Conservation (phyloP, 2,888 invertebrate species). For the Alloscopus bannaensis region DNA sequence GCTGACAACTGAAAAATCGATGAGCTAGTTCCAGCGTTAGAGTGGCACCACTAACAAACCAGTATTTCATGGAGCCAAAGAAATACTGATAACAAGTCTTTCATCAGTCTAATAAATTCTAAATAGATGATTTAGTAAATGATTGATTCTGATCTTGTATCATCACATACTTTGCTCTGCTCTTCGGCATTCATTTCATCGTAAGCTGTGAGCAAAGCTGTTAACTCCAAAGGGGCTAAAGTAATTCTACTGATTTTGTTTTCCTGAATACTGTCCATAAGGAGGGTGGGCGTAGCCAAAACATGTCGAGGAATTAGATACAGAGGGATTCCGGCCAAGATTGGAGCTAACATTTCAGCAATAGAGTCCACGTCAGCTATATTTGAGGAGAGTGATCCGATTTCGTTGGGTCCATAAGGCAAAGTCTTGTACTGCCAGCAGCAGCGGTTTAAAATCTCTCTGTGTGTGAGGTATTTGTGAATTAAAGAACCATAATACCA, state of each 20-base stretch:
- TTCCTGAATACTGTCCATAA: conserved; percentile 22
- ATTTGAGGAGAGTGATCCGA: conserved; percentile 89
- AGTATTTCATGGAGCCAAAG: conserved; percentile 46
- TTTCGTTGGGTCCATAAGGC: conserved; percentile 82
- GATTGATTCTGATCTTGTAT: too few relatives aligned
- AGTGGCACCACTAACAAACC: conserved; percentile 82
- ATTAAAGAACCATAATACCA: conserved; percentile 9
- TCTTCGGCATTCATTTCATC: conserved; percentile 31
- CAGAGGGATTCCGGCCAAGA: conserved; percentile 84
- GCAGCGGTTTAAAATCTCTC: conserved; percentile 87
- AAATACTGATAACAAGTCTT: too few relatives aligned
- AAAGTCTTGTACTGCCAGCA: conserved; percentile 92
- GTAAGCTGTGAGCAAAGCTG: conserved; percentile 18
- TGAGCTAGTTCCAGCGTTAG: conserved; percentile 75
- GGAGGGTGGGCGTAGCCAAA: neutral
- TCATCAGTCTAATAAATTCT: too few relatives aligned
- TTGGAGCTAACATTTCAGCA: conserved; percentile 90
- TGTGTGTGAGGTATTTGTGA: too few relatives aligned
- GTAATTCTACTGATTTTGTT: conserved; percentile 46
- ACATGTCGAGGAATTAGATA: conserved; percentile 84
- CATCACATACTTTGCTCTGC: too few relatives aligned
- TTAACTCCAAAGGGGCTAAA: conserved; percentile 36
- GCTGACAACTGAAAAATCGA: conserved; percentile 83
- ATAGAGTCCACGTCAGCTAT: conserved; percentile 94
- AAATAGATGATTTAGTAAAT: too few relatives aligned